Percentiles rank a stretch among this genome's conserved stretches.
These are phyloP conservation scores for Eptesicus fuscus DNA, from an alignment of 2,113 vertebrate genomes.

Conservation along the genomic window DNA sequence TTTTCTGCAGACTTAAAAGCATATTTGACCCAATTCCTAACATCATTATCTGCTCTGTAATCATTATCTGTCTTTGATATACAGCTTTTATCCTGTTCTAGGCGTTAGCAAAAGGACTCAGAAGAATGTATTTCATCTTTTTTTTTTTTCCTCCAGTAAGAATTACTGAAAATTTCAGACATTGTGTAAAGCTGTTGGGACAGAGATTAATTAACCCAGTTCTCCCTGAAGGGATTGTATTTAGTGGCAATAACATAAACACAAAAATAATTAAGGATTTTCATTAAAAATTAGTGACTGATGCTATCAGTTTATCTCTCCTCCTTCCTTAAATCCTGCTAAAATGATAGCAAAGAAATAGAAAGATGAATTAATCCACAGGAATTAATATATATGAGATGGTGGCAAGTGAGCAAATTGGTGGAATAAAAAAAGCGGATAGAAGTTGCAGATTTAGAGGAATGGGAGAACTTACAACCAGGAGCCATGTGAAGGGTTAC, in stretches of 20 bases:
- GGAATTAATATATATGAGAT: not conserved
- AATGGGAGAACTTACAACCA: not conserved
- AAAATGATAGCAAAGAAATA: not conserved
- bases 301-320: not conserved
- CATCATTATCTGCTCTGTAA: not conserved
- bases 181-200: not conserved
- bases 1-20: not conserved
- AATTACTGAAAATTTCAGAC: slow-evolving; percentile 16
- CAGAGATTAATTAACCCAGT: not conserved
- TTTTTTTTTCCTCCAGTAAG: not conserved
- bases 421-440: not conserved
- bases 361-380: not conserved
- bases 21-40: not conserved
- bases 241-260: not conserved
- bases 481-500: not conserved
- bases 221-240: not conserved
- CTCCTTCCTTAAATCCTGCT: not conserved
- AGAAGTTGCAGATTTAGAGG: not conserved
- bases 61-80: not conserved
- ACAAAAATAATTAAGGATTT: not conserved
- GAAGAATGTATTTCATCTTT: not conserved
- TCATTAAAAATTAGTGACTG: not conserved
- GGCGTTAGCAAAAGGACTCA: not conserved
- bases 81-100: not conserved
- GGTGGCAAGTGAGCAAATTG: not conserved